Conservation (phyloP, 2,797 vertebrate genomes). For the Oophaga sylvatica region DNA sequence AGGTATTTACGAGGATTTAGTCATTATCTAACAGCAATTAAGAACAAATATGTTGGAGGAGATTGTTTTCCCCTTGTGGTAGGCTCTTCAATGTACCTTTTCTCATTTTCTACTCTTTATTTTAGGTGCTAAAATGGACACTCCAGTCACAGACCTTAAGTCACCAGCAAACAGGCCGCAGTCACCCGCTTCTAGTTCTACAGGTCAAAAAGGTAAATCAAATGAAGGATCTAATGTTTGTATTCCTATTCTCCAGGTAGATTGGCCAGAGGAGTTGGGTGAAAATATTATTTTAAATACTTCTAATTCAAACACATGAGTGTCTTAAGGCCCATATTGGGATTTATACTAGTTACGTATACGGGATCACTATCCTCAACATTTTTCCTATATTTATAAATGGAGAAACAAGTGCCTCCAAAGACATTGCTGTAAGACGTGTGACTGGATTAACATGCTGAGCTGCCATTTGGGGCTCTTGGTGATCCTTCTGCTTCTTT, state of each 20-base stretch:
- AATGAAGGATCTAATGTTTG: too few species aligned
- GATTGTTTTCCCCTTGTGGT: background rate
- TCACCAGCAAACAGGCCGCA: slow-evolving; percentile 35
- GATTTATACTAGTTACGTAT: background rate
- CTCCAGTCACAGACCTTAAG: slow-evolving; percentile 68
- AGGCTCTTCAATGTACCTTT: background rate
- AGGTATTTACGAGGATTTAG: background rate
- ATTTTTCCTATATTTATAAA: background rate
- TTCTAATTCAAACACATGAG: background rate
- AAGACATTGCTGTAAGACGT: background rate
- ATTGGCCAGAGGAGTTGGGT: background rate
- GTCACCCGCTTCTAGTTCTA: background rate
- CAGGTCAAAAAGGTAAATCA: slow-evolving; percentile 70
- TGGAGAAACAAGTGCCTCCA: background rate
- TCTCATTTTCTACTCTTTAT: background rate
- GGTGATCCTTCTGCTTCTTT: background rate
- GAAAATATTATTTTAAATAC: background rate
- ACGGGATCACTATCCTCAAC: background rate
- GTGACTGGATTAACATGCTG: background rate
- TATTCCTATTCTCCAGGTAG: too few species aligned
- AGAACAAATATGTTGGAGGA: background rate
- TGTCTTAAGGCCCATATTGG: background rate
- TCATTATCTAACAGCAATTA: background rate
- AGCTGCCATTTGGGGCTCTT: background rate
- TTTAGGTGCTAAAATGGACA: slow-evolving; percentile 65